These are phyloP conservation scores for Caiman crocodilus DNA, from an alignment of 2,797 vertebrate species.

Conservation along the genomic window DNA sequence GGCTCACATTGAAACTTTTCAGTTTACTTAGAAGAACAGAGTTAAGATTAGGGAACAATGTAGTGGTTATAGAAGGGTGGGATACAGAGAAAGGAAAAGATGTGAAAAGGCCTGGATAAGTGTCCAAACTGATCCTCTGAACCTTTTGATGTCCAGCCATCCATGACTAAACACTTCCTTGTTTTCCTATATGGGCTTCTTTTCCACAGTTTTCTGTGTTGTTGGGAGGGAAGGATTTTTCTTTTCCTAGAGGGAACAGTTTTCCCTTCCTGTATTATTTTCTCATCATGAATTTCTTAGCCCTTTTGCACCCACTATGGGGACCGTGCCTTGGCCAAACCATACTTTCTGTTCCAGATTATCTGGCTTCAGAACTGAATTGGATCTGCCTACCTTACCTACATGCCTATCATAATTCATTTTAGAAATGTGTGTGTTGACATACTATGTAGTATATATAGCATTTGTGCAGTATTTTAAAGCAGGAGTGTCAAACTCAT, in stretches of 20 bases:
- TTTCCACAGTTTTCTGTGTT: neutral
- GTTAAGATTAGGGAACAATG: neutral
- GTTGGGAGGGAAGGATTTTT: constrained; percentile 20
- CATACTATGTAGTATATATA: neutral
- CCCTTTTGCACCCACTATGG: neutral
- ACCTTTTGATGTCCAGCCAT: constrained; percentile 34
- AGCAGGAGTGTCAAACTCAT: no score
- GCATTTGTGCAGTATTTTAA: neutral
- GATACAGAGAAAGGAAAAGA: constrained; percentile 34
- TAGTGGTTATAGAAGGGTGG: neutral
- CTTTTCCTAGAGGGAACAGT: neutral
- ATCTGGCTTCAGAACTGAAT: constrained; percentile 42
- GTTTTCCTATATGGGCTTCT: neutral
- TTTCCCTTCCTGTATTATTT: neutral
- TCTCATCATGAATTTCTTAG: neutral
- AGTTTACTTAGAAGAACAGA: neutral
- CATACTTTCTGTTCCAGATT: constrained; percentile 6
- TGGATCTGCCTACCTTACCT: neutral
- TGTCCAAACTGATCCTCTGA: constrained; percentile 9
- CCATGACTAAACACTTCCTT: constrained; percentile 26
- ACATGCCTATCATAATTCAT: neutral
- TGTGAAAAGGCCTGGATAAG: constrained; percentile 23
- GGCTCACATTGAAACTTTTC: neutral
- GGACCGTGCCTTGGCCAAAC: constrained; percentile 11
- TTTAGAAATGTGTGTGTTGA: no score